A percentile compares a stretch with the other conserved stretches of the same genome.
Evolutionary conservation across 2,888 invertebrate genomes (phyloP).

Genomic region (Caenorhabditis sp.): DNA sequence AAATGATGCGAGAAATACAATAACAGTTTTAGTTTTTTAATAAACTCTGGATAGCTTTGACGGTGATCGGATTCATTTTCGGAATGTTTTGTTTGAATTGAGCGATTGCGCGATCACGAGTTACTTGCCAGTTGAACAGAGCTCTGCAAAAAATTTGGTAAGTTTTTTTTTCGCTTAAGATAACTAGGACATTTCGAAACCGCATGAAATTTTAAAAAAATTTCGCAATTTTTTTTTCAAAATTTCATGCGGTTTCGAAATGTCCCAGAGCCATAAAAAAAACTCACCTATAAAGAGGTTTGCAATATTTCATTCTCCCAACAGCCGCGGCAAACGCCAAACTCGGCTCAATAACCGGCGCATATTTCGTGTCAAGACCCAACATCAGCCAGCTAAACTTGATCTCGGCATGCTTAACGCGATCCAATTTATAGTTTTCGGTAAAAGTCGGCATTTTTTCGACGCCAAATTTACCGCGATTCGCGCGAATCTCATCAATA

Average conservation of each 20-base stretch:
- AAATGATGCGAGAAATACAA: slow-evolving; percentile 14
- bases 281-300: slow-evolving; percentile 81
- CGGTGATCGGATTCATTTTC: slow-evolving; percentile 68
- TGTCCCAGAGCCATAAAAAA: not conserved
- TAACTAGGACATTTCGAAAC: no score
- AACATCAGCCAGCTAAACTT: slow-evolving; percentile 79
- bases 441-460: slow-evolving; percentile 35
- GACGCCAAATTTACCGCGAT: slow-evolving; percentile 22
- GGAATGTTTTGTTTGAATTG: slow-evolving; percentile 58
- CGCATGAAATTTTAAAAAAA: no score
- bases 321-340: slow-evolving; percentile 83
- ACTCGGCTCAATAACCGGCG: slow-evolving; percentile 77
- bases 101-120: slow-evolving; percentile 52
- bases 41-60: slow-evolving; percentile 51
- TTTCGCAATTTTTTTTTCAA: no score
- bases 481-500: slow-evolving; percentile 38
- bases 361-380: slow-evolving; percentile 80
- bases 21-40: slow-evolving; percentile 19
- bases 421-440: slow-evolving; percentile 35
- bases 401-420: slow-evolving; percentile 47
- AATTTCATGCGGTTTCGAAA: not conserved
- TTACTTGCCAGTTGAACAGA: slow-evolving; percentile 59
- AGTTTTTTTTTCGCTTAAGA: no score
- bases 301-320: slow-evolving; percentile 88
- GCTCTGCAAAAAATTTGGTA: no score